Base-by-base conservation (phyloP, 2,113 vertebrate species). In the Gadus macrocephalus region DNA sequence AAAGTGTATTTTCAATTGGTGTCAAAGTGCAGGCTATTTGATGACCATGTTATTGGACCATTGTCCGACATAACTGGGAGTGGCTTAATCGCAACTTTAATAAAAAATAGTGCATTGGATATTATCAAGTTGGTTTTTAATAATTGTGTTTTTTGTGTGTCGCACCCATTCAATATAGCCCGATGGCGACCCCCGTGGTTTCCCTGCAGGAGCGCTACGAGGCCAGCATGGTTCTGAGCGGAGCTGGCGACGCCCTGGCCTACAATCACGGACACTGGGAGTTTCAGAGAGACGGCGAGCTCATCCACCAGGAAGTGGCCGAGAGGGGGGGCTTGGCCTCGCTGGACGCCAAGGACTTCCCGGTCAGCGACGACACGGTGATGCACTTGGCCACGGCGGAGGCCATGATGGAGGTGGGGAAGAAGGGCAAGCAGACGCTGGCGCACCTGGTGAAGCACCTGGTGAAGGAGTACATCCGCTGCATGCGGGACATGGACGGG, bases 311-410 rank as follows among this genome's bases (percentile, higher is more conserved):
- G 22, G 81, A 92, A 80, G 69, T 95, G 78, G 82, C 77, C 0
- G 5, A 82, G 70, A 81, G 84, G 78, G 94, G 94, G 0, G 94
- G 93, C 5, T 65, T 94, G 2, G 62, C 67, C 3, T 82, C 89
- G 35, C 15, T 94, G 16, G 77, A 88, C 1, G 83, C 91, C 35
- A 68, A 38, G 0, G 67, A 56, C 0, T 94, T 92, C 92, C 88
- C 31, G 8, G 90, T 94, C 67, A 95, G 93, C 0, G 93, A 94
- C 31, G 93, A 95, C n/a, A 95, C 94, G 0, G 85, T 95, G 58
- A 95, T 95, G 93, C 94, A 95, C 73, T 72, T 95, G 79, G 94
- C 94, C n/a, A 95, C 94, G 0, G 93, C 92, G 0, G 91, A 94
- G 67, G 94, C 94, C 3, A 82, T 95, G 64, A 60, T 89, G 61